These are phyloP conservation scores for Caenorhabditis latens DNA, from an alignment of 1,140 invertebrate genomes.

Conservation along the genomic window DNA sequence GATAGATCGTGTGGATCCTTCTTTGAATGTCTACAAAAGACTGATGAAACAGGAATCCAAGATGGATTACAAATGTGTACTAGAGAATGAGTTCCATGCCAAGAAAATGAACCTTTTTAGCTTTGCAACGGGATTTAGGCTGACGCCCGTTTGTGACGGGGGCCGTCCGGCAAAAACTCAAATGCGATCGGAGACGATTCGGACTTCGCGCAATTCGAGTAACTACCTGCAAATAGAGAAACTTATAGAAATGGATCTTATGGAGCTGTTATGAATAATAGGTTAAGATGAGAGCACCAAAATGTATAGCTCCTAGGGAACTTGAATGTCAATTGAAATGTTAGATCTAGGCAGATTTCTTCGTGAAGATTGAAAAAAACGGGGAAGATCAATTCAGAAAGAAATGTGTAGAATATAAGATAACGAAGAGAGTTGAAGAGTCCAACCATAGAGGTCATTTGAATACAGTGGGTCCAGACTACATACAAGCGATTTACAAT, in stretches of 20 bases:
- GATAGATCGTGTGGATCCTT: not conserved
- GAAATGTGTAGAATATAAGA: too few relatives aligned
- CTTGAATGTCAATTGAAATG: too few relatives aligned
- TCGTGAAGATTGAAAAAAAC: too few relatives aligned
- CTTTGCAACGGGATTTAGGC: constrained; percentile 30
- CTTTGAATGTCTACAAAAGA: constrained; percentile 31
- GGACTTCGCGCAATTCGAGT: not conserved
- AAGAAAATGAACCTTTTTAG: constrained; percentile 32
- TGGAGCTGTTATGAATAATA: not conserved
- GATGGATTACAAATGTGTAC: constrained; percentile 4
- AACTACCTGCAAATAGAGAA: constrained; percentile 3
- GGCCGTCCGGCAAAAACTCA: constrained; percentile 46
- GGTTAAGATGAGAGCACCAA: not conserved
- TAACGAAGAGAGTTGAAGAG: not conserved
- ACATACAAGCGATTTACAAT: constrained; percentile 16
- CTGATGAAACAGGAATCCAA: constrained; percentile 31
- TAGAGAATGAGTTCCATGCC: constrained; percentile 36
- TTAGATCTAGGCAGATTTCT: too few relatives aligned
- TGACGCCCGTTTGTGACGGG: constrained; percentile 48
- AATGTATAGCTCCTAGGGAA: too few relatives aligned
- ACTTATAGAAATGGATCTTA: not conserved
- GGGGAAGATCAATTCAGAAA: too few relatives aligned
- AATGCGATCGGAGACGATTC: constrained; percentile 22
- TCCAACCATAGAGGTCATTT: not conserved
- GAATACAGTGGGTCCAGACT: not conserved